phyloP scores from a whole-genome alignment of 2,888 invertebrate species.

The Aricia artaxerxes region DNA sequence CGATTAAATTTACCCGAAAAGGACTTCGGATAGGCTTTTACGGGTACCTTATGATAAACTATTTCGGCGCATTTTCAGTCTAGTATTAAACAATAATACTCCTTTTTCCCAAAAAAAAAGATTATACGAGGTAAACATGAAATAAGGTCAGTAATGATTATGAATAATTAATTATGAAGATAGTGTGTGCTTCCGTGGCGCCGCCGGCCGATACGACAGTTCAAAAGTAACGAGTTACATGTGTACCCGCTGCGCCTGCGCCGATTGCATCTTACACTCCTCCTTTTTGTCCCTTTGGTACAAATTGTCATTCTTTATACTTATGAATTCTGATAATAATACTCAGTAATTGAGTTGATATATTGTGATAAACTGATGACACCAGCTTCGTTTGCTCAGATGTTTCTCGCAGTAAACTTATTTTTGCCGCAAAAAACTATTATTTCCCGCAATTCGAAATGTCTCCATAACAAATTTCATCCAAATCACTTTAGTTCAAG shows the following conservation, averaged over 20 bases:
- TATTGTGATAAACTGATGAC: too few relatives aligned
- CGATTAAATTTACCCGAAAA: too few relatives aligned
- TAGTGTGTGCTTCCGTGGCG: constrained; percentile 40
- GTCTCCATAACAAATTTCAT: neutral
- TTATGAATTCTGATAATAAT: neutral
- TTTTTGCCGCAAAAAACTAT: neutral
- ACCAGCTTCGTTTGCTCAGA: too few relatives aligned
- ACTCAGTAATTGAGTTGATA: too few relatives aligned
- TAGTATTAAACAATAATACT: too few relatives aligned
- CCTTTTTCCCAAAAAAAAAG: neutral
- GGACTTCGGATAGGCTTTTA: too few relatives aligned
- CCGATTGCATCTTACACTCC: neutral
- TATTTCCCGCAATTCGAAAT: neutral
- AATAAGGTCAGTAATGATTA: constrained; percentile 6
- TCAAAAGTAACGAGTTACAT: constrained; percentile 62
- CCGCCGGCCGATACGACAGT: constrained; percentile 48
- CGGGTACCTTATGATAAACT: too few relatives aligned
- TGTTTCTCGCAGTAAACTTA: too few relatives aligned
- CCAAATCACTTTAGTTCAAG: too few relatives aligned
- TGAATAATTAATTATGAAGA: constrained; percentile 20
- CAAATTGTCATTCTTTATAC: neutral
- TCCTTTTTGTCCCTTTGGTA: neutral
- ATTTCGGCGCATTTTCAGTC: too few relatives aligned
- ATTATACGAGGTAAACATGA: neutral
- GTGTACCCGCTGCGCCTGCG: constrained; percentile 49